Base-by-base conservation (phyloP, 2,888 invertebrate species). In the Embidobia sp. region DNA sequence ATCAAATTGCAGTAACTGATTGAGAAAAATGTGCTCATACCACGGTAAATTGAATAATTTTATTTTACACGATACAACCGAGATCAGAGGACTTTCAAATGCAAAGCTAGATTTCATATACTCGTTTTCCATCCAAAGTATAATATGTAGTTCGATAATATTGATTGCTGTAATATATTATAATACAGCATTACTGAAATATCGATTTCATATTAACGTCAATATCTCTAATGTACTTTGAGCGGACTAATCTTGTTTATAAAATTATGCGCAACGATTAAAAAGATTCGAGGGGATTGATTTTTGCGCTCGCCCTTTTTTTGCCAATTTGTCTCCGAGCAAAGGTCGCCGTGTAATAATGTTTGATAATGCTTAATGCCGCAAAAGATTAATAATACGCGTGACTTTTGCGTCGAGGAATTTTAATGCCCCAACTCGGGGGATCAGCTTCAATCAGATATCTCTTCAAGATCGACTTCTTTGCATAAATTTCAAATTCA, bases 351-450 rank as follows among this genome's bases (percentile, higher is more conserved):
- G 22, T 8, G 13, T 18, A 1, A 7, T 35, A 19, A 35, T 19
- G n/a, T 29, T 48, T 29, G 51, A 22, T 19, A 35, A 31, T 19
- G 10, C 16, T 49, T 49, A 33, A 49, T 11, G 11, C 2, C 35
- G 18, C 15, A 10, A 40, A 18, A 26, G 22, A 40, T 40, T 27
- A 53, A 53, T 55, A 40, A n/a, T n/a, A n/a, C n/a, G n/a, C n/a
- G n/a, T n/a, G n/a, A n/a, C n/a, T n/a, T n/a, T n/a, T 40, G 10
- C 40, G 40, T 3, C 18, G n/a, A 55, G 18, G 55, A 42, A 55
- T 55, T 40, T 55, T 55, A 42, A 55, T 55, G 40, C 27, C 40
- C 11, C 6, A 5, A 53, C 26, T 37, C 13, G 37, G n/a, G 15
- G 18, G 15, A 53, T 35, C 19, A n/a, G n/a, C n/a, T n/a, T n/a